A percentile compares a stretch with the other conserved stretches of the same genome.
Evolutionary conservation across 2,888 invertebrate species (phyloP).

Genomic region (Trypoxylon attenuatum): DNA sequence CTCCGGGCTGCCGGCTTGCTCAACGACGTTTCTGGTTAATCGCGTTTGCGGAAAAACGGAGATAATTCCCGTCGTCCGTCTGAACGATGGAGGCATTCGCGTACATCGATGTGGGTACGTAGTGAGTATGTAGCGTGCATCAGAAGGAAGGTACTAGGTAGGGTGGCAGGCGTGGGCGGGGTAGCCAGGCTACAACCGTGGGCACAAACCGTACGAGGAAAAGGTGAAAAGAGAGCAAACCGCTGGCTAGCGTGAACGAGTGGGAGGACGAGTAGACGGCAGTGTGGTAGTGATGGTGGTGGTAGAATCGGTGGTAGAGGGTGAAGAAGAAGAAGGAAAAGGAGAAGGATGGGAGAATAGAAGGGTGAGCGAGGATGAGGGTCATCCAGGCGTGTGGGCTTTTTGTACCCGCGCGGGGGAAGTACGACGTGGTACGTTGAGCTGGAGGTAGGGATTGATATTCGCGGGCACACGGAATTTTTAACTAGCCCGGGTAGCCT

Average conservation of each 20-base stretch:
- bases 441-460: constrained; percentile 63
- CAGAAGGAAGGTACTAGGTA: background rate
- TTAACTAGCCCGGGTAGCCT: constrained; percentile 68
- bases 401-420: constrained; percentile 21
- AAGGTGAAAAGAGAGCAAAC: constrained; percentile 38
- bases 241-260: no score
- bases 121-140: constrained; percentile 5
- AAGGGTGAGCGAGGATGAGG: constrained; percentile 5
- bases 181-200: constrained; percentile 34
- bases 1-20: constrained; percentile 47
- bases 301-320: constrained; percentile 5
- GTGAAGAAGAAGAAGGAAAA: constrained; percentile 3
- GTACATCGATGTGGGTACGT: constrained; percentile 48
- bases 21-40: constrained; percentile 69
- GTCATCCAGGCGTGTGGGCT: constrained; percentile 17
- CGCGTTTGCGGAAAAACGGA: constrained; percentile 71
- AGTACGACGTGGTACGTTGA: constrained; percentile 14
- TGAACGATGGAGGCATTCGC: constrained; percentile 59
- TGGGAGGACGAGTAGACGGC: no score
- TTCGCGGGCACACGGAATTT: constrained; percentile 72
- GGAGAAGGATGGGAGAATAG: background rate
- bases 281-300: constrained; percentile 3
- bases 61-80: constrained; percentile 67
- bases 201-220: constrained; percentile 28
- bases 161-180: constrained; percentile 12